phyloP scores from a whole-genome alignment of 2,888 invertebrate species.

The Chrysolina oricalcia region DNA sequence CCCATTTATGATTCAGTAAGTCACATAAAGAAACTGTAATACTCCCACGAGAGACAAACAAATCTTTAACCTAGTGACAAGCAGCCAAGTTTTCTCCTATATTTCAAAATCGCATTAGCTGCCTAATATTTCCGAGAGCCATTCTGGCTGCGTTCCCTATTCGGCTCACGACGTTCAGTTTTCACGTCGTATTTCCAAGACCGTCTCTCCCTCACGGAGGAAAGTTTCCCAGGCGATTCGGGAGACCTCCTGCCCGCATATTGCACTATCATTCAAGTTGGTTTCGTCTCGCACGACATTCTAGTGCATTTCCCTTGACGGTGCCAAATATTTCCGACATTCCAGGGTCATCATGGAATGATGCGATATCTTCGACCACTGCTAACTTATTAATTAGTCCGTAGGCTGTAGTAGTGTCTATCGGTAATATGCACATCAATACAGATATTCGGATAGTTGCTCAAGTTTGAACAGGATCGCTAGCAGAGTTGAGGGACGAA shows the following conservation, averaged over 20 bases:
- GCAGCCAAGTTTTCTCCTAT: constrained; percentile 45
- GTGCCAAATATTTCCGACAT: constrained; percentile 60
- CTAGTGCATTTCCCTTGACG: constrained; percentile 61
- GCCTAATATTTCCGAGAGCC: constrained; percentile 55
- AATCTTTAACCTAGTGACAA: constrained; percentile 45
- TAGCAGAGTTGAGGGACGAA: too few relatives aligned
- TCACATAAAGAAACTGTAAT: constrained; percentile 17
- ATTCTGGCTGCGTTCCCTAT: constrained; percentile 56
- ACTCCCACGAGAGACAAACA: constrained; percentile 5
- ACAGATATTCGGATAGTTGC: too few relatives aligned
- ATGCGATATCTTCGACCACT: constrained; percentile 56
- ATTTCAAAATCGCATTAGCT: constrained; percentile 56
- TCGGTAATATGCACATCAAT: too few relatives aligned
- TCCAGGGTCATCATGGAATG: constrained; percentile 56
- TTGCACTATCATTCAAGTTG: constrained; percentile 64
- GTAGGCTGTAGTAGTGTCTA: too few relatives aligned
- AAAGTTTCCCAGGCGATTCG: constrained; percentile 54
- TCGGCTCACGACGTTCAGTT: constrained; percentile 63
- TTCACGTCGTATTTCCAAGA: constrained; percentile 63
- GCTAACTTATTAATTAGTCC: background rate
- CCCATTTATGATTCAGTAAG: constrained; percentile 5
- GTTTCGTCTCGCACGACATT: constrained; percentile 41
- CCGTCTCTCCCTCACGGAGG: constrained; percentile 35
- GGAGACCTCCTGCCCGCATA: constrained; percentile 62
- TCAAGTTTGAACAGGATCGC: too few relatives aligned